These are phyloP conservation scores for Urocynchramus pylzowi DNA, from an alignment of 2,113 vertebrate species.

Conservation along the genomic window DNA sequence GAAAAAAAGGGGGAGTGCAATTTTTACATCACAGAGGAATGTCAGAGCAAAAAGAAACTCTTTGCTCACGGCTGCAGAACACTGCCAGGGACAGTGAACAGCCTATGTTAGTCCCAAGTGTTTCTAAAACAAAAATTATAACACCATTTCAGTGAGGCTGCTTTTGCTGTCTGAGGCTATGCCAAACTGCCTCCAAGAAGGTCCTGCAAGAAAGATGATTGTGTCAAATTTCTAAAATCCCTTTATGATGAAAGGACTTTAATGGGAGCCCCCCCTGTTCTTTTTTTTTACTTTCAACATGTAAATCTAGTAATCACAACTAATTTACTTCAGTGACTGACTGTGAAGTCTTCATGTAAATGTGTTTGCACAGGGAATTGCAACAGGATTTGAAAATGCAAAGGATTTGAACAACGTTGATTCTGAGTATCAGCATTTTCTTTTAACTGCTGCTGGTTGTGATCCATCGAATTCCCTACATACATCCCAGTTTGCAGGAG, in stretches of 20 bases:
- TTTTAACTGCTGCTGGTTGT: not conserved
- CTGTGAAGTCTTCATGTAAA: not conserved
- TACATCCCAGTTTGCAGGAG: not conserved
- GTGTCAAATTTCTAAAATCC: not conserved
- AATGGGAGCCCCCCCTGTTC: not conserved
- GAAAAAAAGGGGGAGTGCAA: fast-evolving
- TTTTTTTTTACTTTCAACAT: not conserved
- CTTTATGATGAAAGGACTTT: not conserved
- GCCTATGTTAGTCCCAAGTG: not conserved
- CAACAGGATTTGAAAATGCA: not conserved
- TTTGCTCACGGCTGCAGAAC: not conserved
- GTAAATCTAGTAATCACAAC: not conserved
- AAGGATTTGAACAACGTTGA: not conserved
- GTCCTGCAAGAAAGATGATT: not conserved
- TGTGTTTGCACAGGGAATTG: not conserved
- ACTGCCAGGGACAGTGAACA: not conserved
- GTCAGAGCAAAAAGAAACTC: not conserved
- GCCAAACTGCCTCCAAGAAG: not conserved
- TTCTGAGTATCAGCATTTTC: not conserved
- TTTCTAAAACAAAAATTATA: not conserved
- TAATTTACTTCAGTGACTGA: not conserved
- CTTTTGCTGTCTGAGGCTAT: not conserved
- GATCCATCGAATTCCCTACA: not conserved
- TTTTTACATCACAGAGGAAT: not conserved
- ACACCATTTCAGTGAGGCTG: not conserved